Conservation (phyloP, 2,113 vertebrate genomes). For the Blennius ocellaris region DNA sequence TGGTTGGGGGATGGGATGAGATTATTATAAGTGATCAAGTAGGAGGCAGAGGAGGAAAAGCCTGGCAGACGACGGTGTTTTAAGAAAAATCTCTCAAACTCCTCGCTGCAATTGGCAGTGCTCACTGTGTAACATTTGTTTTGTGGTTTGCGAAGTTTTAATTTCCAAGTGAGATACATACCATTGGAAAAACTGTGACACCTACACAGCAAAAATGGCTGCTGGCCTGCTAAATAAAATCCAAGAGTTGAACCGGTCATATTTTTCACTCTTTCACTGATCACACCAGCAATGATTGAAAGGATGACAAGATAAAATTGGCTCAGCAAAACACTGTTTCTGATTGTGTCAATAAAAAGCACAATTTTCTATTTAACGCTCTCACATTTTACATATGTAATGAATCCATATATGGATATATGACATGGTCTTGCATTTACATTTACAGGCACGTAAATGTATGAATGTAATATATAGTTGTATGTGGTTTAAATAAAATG, state of each 20-base stretch:
- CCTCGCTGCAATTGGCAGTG: constrained; percentile 61
- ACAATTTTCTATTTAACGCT: too few species aligned
- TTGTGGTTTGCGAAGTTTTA: constrained; percentile 66
- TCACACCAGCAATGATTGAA: too few species aligned
- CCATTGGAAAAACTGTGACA: constrained; percentile 50
- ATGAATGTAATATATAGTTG: neutral
- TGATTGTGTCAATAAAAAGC: too few species aligned
- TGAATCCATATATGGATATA: too few species aligned
- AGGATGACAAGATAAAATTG: too few species aligned
- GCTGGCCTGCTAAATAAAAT: constrained; percentile 25
- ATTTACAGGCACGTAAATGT: too few species aligned
- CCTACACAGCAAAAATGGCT: constrained; percentile 57
- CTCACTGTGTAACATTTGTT: constrained; percentile 59
- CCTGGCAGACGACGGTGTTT: constrained; percentile 65
- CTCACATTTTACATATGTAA: too few species aligned
- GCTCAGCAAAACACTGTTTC: too few species aligned
- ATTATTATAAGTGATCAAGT: constrained; percentile 74
- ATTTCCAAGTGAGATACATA: constrained; percentile 58
- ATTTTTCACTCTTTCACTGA: neutral
- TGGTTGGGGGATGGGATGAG: constrained; percentile 33
- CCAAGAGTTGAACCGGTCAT: constrained; percentile 18
- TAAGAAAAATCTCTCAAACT: constrained; percentile 66
- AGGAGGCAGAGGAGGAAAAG: constrained; percentile 62
- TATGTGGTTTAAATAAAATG: neutral
- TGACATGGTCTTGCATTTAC: too few species aligned